Percentiles rank a stretch among this genome's conserved stretches.
phyloP scores from a whole-genome alignment of 1,140 invertebrate genomes.

The Apis cerana region DNA sequence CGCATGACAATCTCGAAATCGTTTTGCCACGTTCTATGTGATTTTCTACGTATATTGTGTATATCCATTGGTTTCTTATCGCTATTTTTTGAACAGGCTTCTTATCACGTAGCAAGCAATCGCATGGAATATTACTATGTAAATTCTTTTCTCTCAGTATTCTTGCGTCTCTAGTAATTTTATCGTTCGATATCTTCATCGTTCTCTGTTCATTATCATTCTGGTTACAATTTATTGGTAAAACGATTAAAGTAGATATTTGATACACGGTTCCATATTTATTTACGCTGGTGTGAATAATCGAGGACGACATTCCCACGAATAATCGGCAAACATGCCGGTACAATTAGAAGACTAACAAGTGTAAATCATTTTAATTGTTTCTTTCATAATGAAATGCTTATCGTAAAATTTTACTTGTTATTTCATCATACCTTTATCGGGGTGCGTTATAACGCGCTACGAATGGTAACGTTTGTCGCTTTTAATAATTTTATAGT shows the following conservation, averaged over 20 bases:
- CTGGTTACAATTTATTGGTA: background rate
- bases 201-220: background rate
- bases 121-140: slow-evolving; percentile 46
- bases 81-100: background rate
- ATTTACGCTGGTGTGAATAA: background rate
- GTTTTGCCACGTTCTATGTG: background rate
- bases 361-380: background rate
- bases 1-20: background rate
- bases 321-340: background rate
- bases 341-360: background rate
- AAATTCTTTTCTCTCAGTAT: slow-evolving; percentile 21
- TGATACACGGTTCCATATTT: background rate
- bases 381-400: background rate
- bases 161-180: slow-evolving; percentile 7
- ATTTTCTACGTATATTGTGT: slow-evolving; percentile 15
- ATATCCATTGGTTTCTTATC: slow-evolving; percentile 23
- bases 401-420: slow-evolving; percentile 2
- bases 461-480: background rate
- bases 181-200: slow-evolving; percentile 11
- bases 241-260: background rate
- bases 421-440: slow-evolving; percentile 14
- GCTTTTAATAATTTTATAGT: slow-evolving; percentile 29
- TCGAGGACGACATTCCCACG: background rate
- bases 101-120: slow-evolving; percentile 33
- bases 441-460: background rate